phyloP scores from a whole-genome alignment of 2,888 invertebrate species.

The Leptinotarsa peninsularis region DNA sequence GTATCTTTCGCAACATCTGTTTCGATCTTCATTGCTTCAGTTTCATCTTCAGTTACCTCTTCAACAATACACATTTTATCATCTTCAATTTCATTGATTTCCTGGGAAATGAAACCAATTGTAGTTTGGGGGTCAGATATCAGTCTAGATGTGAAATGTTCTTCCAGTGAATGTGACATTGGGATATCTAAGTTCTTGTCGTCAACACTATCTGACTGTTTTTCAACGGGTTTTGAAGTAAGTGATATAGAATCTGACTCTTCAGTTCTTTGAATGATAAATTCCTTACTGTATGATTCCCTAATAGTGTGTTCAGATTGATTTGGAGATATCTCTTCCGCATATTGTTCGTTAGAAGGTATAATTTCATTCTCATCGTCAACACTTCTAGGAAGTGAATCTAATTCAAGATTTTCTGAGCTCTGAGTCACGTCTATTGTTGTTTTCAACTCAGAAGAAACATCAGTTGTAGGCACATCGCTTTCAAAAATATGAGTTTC shows the following conservation, averaged over 20 bases:
- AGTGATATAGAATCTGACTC: not conserved
- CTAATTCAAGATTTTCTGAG: not conserved
- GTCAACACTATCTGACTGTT: not conserved
- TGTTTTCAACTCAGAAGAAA: not conserved
- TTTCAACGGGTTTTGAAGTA: not conserved
- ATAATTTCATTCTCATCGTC: slow-evolving; percentile 26
- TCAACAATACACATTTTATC: not conserved
- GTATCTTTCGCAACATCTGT: not conserved
- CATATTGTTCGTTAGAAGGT: not conserved
- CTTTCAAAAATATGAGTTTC: slow-evolving; percentile 18
- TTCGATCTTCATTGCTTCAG: not conserved
- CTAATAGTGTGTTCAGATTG: no score
- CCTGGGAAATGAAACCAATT: slow-evolving; percentile 41
- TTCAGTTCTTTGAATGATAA: not conserved
- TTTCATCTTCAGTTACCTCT: not conserved
- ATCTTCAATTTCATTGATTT: slow-evolving; percentile 31
- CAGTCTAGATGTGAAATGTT: not conserved
- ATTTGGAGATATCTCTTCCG: not conserved
- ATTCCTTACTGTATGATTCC: no score
- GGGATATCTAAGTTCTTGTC: not conserved
- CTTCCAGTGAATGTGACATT: not conserved
- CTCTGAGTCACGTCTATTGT: not conserved
- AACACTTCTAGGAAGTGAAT: slow-evolving; percentile 31
- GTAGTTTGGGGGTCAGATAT: slow-evolving; percentile 20
- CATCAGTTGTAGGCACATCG: not conserved